Conservation (phyloP, 2,113 vertebrate species). For the Gasterosteus aculeatus region DNA sequence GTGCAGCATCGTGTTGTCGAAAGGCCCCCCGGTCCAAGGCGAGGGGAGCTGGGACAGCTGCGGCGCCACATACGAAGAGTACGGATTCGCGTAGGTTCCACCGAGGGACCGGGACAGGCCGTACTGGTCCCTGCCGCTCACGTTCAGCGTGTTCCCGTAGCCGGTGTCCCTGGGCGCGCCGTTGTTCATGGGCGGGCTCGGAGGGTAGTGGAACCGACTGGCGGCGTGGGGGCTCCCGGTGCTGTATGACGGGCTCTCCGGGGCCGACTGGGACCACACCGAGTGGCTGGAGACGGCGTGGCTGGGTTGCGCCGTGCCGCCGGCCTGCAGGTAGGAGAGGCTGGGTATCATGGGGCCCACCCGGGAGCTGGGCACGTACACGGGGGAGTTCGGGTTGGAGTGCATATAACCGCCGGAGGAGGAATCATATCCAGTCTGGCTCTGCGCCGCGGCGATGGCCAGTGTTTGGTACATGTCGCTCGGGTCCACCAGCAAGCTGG, state of each 20-base stretch:
- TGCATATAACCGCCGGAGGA: constrained; percentile 90
- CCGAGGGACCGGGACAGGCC: constrained; percentile 87
- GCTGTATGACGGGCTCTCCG: constrained; percentile 87
- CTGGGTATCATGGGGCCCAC: constrained; percentile 94
- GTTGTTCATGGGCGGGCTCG: constrained; percentile 91
- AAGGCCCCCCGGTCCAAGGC: constrained; percentile 89
- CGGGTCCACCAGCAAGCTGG: constrained; percentile 85
- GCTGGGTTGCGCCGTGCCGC: constrained; percentile 84
- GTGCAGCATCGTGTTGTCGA: constrained; percentile 96
- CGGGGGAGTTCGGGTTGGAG: constrained; percentile 91
- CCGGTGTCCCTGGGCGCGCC: constrained; percentile 82
- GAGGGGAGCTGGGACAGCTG: constrained; percentile 90
- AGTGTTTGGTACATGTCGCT: constrained; percentile 97
- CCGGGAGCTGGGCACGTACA: constrained; percentile 95
- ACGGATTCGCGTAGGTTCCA: constrained; percentile 90
- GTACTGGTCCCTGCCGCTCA: constrained; percentile 92
- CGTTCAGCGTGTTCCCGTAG: constrained; percentile 84
- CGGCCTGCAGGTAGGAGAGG: constrained; percentile 88
- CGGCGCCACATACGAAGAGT: constrained; percentile 89
- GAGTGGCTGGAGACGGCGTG: constrained; percentile 86
- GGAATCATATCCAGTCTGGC: constrained; percentile 89
- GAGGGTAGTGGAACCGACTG: constrained; percentile 90
- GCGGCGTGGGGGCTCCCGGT: constrained; percentile 86
- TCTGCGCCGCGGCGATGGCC: constrained; percentile 90
- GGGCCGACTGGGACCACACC: constrained; percentile 83